A percentile compares a stretch with the other conserved stretches of the same genome.
phyloP scores from a whole-genome alignment of 2,888 invertebrate species.

The Ophioninae sp. region DNA sequence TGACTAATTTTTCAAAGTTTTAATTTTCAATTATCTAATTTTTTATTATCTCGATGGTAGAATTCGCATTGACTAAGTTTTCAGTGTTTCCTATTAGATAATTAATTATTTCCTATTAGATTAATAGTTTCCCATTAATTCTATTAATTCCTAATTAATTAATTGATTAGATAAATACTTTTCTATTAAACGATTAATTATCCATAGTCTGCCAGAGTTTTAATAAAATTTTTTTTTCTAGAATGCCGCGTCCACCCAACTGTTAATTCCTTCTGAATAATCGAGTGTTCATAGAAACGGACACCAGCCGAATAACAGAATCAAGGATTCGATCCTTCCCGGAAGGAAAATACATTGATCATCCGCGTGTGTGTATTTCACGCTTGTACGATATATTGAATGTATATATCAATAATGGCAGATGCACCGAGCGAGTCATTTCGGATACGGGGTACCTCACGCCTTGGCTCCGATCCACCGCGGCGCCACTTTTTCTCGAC shows the following conservation, averaged over 20 bases:
- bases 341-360: constrained; percentile 30
- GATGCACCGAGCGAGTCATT: constrained; percentile 33
- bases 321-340: constrained; percentile 51
- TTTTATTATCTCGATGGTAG: too few species aligned
- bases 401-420: constrained; percentile 53
- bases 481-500: constrained; percentile 39
- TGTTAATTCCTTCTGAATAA: constrained; percentile 56
- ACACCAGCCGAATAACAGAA: constrained; percentile 41
- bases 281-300: constrained; percentile 13
- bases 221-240: neutral
- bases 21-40: too few species aligned
- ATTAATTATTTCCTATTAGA: too few species aligned
- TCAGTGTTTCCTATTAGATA: too few species aligned
- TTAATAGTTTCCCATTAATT: too few species aligned
- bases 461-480: constrained; percentile 22
- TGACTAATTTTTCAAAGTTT: too few species aligned
- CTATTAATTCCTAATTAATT: too few species aligned
- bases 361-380: constrained; percentile 4
- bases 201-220: too few species aligned
- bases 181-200: too few species aligned
- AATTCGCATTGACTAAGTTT: too few species aligned
- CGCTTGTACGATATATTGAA: constrained; percentile 26
- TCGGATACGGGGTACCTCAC: constrained; percentile 56
- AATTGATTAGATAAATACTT: too few species aligned
- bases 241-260: constrained; percentile 43